These are phyloP conservation scores for Rambutsinella grinnellia DNA, from an alignment of 2,888 invertebrate genomes.

Conservation along the genomic window DNA sequence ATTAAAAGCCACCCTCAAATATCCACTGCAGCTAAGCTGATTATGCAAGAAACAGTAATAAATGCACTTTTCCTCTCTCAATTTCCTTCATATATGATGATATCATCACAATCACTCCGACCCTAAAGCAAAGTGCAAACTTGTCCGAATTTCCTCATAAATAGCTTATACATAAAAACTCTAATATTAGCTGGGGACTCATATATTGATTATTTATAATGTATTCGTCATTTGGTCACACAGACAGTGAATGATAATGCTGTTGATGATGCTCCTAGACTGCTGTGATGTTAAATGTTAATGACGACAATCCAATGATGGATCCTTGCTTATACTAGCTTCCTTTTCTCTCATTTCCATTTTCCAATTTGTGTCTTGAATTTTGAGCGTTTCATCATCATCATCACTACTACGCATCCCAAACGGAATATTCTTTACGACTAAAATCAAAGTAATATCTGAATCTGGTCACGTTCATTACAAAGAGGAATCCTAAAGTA, in stretches of 20 bases:
- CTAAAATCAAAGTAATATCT: conserved; percentile 12
- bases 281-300: not conserved
- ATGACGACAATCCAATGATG: conserved; percentile 4
- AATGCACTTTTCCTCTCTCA: conserved; percentile 9
- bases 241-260: not conserved
- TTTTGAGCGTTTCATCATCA: conserved; percentile 44
- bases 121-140: conserved; percentile 45
- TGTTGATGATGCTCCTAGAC: not conserved
- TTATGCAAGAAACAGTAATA: conserved; percentile 17
- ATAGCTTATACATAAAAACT: not conserved
- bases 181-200: not conserved
- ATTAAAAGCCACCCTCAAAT: conserved; percentile 36
- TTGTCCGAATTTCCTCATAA: too few relatives aligned
- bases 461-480: conserved; percentile 42
- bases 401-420: not conserved
- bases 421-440: not conserved
- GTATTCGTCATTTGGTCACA: not conserved
- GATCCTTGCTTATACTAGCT: conserved; percentile 10
- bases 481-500: too few relatives aligned
- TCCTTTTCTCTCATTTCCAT: conserved; percentile 39
- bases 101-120: conserved; percentile 27
- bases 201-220: not conserved
- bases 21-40: conserved; percentile 15
- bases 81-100: conserved; percentile 25
- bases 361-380: conserved; percentile 42